phyloP scores from a whole-genome alignment of 2,888 invertebrate species.

The Stictocephala bisonia region DNA sequence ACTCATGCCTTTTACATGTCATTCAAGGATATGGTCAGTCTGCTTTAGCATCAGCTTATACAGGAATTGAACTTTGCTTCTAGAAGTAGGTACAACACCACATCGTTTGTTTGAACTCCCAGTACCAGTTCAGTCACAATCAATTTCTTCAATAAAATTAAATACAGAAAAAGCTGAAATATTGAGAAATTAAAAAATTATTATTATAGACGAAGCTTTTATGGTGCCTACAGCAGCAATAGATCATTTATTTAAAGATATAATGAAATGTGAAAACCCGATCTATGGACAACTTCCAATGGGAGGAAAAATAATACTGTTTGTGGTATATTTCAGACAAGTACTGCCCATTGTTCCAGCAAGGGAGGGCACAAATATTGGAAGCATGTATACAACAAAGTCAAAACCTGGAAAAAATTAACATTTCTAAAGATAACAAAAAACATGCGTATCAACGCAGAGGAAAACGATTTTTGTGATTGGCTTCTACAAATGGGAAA shows the following conservation, averaged over 20 bases:
- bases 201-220: slow-evolving; percentile 38
- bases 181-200: slow-evolving; percentile 19
- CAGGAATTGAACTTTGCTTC: slow-evolving; percentile 34
- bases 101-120: slow-evolving; percentile 43
- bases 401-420: no score
- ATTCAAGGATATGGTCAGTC: not conserved
- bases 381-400: no score
- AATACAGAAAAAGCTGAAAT: not conserved
- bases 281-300: not conserved
- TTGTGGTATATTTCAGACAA: no score
- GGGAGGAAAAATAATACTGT: slow-evolving; percentile 19
- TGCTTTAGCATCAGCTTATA: slow-evolving; percentile 19
- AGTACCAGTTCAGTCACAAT: slow-evolving; percentile 3
- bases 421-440: no score
- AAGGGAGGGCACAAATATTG: no score
- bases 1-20: not conserved
- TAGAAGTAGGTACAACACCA: slow-evolving; percentile 35
- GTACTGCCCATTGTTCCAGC: slow-evolving; percentile 14
- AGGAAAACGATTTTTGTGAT: slow-evolving; percentile 33
- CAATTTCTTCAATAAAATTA: slow-evolving; percentile 14
- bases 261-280: not conserved
- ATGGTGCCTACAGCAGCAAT: slow-evolving; percentile 16
- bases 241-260: slow-evolving; percentile 14
- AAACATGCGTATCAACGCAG: slow-evolving; percentile 46
- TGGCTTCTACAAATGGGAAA: slow-evolving; percentile 47